Conservation (phyloP, 2,888 invertebrate genomes). For the Cremastinae sp. region DNA sequence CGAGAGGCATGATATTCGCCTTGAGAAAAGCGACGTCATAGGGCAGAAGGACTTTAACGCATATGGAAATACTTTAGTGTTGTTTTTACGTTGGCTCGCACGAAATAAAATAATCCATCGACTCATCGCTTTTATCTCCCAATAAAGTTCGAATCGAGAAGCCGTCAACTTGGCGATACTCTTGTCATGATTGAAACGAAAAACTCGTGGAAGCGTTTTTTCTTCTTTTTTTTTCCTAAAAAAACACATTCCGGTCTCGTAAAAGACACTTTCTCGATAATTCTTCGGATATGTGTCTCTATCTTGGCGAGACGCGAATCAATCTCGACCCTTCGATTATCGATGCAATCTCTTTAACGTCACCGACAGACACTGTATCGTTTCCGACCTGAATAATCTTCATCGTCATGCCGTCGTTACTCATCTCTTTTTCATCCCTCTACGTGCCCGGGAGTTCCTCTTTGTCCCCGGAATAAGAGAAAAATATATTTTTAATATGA, state of each 20-base stretch:
- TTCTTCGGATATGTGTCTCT: too few relatives aligned
- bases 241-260: too few relatives aligned
- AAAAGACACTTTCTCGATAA: too few relatives aligned
- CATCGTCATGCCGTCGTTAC: conserved; percentile 20
- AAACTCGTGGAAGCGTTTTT: too few relatives aligned
- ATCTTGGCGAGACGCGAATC: too few relatives aligned
- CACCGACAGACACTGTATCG: not conserved
- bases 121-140: too few relatives aligned
- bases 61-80: conserved; percentile 3
- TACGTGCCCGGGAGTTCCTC: too few relatives aligned
- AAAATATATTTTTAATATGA: conserved; percentile 51
- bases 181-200: too few relatives aligned
- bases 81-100: conserved; percentile 1
- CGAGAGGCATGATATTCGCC: not conserved
- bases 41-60: not conserved
- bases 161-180: too few relatives aligned
- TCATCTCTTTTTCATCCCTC: conserved; percentile 4
- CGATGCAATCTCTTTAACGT: not conserved
- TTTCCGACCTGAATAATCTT: not conserved
- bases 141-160: too few relatives aligned
- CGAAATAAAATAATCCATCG: not conserved
- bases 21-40: conserved; percentile 13
- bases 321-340: not conserved
- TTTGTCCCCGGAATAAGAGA: not conserved
- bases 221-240: too few relatives aligned